Evolutionary conservation across 2,113 vertebrate genomes (phyloP), one percentile per base, ranked within the genome.

Genomic region (Hippocampus mohnikei): DNA sequence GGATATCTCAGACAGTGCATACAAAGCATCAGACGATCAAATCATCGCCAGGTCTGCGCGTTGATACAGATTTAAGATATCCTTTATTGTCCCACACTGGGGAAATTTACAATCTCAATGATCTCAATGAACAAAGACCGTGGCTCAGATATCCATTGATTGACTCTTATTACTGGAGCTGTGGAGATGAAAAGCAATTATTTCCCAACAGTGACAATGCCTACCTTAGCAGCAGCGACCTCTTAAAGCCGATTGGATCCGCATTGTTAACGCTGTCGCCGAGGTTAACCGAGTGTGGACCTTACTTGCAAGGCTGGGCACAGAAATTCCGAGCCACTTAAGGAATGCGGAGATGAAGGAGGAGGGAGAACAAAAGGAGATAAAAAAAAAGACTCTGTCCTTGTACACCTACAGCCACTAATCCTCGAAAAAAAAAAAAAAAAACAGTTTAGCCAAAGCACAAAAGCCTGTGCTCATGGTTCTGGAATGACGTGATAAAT

Each of bases 31-130:
- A 67, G 60, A 70, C 18, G 79, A 89, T 89, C 77, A 84, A 88
- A 89, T 79, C 70, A 76, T 66, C 58, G 63, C 68, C 71, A 44
- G 8, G 48, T 84, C 61, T 76, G 77, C 75, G 23, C 41, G 3
- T 53, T 85, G 79, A 84, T 82, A 69, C 77, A 81, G 79, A 88
- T n/a, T n/a, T n/a, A n/a, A n/a, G n/a, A n/a, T n/a, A n/a, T n/a
- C n/a, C n/a, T n/a, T n/a, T n/a, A n/a, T n/a, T n/a, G n/a, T n/a
- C n/a, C n/a, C n/a, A n/a, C n/a, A n/a, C n/a, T n/a, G n/a, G n/a
- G n/a, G n/a, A n/a, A n/a, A n/a, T n/a, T n/a, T n/a, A n/a, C n/a
- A n/a, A n/a, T n/a, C n/a, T n/a, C n/a, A n/a, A n/a, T n/a, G n/a
- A n/a, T 87, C 83, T 84, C 40, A 71, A 79, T 65, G 62, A 81